A percentile compares a stretch with the other conserved stretches of the same genome.
These are phyloP conservation scores for Myotis davidii DNA, from an alignment of 2,113 vertebrate species.

Conservation along the genomic window DNA sequence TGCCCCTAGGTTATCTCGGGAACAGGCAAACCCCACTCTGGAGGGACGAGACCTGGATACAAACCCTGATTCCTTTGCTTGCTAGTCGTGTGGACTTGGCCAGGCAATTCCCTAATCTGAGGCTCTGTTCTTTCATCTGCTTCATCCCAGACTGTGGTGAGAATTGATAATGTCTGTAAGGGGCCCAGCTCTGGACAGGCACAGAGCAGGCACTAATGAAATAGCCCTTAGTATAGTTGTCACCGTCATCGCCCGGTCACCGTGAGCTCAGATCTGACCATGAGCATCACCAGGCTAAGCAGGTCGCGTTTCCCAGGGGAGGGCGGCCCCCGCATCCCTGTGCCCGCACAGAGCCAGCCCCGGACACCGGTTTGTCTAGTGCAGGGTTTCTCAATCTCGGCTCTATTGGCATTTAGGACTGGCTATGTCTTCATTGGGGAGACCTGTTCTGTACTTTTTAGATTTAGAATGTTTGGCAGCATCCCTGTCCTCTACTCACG, in stretches of 20 bases:
- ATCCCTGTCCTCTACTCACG: neutral
- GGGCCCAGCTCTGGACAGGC: neutral
- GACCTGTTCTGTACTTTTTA: neutral
- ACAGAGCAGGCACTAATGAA: neutral
- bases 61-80: neutral
- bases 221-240: neutral
- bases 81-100: neutral
- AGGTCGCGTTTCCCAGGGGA: neutral
- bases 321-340: neutral
- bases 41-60: neutral
- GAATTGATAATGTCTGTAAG: neutral
- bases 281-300: neutral
- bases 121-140: neutral
- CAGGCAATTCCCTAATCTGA: neutral
- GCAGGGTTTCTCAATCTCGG: neutral
- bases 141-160: neutral
- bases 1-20: neutral
- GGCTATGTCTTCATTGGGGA: neutral
- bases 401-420: neutral
- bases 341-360: neutral
- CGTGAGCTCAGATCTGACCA: neutral
- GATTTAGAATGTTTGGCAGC: neutral
- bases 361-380: neutral
- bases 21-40: neutral
- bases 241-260: no score